A percentile compares a stretch with the other conserved stretches of the same genome.
These are phyloP conservation scores for Cassiopea xamachana DNA, from an alignment of 30 jellyfish, hydroid and myxozoan species.

Conservation along the genomic window DNA sequence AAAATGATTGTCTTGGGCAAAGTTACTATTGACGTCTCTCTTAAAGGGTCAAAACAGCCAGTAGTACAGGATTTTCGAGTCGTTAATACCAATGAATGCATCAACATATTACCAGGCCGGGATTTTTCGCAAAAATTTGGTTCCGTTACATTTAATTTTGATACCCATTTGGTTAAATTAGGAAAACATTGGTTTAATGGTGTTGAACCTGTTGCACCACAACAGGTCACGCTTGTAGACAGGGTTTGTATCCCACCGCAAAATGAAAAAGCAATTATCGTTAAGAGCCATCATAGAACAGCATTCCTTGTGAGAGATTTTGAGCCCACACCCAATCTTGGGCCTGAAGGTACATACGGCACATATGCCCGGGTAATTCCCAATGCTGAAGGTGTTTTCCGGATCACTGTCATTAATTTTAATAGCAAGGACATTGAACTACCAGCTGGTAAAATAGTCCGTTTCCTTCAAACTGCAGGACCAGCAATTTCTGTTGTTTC, in stretches of 20 bases:
- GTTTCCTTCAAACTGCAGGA: background rate
- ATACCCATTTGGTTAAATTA: background rate
- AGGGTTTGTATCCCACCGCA: background rate
- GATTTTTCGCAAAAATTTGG: background rate
- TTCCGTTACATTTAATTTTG: background rate
- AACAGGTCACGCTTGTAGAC: background rate
- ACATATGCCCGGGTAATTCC: background rate
- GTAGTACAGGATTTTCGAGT: background rate
- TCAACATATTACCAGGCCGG: background rate
- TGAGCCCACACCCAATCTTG: background rate
- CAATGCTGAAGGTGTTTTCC: background rate
- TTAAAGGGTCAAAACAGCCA: too few relatives aligned
- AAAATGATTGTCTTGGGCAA: background rate
- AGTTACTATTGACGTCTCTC: background rate
- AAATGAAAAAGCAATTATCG: background rate
- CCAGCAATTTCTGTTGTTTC: background rate
- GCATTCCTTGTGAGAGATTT: background rate
- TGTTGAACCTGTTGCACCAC: background rate
- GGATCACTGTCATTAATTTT: background rate
- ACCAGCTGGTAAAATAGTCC: background rate
- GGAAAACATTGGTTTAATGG: background rate
- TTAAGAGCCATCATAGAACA: background rate
- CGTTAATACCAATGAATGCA: background rate
- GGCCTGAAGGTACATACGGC: background rate
- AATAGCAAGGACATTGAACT: background rate